Evolutionary conservation across 2,888 invertebrate genomes (phyloP).

Genomic region (Rotaria macrura): DNA sequence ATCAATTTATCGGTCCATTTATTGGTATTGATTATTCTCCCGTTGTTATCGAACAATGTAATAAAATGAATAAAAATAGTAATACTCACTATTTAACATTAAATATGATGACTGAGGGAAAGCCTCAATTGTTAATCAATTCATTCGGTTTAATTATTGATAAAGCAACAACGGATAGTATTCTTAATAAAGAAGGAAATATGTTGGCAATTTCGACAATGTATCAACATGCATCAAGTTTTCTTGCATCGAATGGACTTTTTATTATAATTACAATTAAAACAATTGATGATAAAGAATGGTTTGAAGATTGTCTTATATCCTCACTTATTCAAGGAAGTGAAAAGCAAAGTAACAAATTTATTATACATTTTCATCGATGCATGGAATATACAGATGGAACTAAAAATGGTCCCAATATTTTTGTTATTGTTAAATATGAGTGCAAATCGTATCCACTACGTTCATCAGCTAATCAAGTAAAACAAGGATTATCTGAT

Average conservation of each 20-base stretch:
- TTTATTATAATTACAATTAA: background rate
- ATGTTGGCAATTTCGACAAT: background rate
- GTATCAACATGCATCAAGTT: background rate
- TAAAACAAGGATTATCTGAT: background rate
- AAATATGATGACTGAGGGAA: background rate
- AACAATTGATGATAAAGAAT: background rate
- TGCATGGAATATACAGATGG: background rate
- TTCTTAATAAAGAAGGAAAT: background rate
- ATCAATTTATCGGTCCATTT: background rate
- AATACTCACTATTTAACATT: background rate
- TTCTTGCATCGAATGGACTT: background rate
- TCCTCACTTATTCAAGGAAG: background rate
- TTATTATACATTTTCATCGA: slow-evolving; percentile 13
- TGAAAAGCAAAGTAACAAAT: background rate
- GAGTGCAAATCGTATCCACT: background rate
- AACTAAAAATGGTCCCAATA: background rate
- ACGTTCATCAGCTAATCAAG: background rate
- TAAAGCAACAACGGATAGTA: slow-evolving; percentile 1
- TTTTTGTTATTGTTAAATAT: background rate
- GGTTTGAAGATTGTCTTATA: slow-evolving; percentile 8
- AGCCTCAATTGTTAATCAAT: background rate
- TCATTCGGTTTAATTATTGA: background rate
- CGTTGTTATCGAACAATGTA: background rate
- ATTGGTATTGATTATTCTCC: background rate
- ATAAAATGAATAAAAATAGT: background rate